Percentiles rank a stretch among this genome's conserved stretches.
phyloP scores from a whole-genome alignment of 2,888 invertebrate species.

The Nemotelus pantherinus region DNA sequence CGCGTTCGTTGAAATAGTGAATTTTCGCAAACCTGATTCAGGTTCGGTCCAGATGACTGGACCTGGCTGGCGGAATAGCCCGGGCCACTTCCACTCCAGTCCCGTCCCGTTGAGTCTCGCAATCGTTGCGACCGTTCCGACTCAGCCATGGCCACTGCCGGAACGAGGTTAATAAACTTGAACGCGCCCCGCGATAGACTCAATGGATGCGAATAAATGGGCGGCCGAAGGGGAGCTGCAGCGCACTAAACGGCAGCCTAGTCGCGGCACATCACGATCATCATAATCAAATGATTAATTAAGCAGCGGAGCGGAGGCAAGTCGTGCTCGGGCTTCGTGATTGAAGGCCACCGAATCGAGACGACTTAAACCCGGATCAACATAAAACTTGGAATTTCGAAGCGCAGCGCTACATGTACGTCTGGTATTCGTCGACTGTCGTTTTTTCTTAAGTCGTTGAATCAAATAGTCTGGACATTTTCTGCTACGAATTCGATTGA shows the following conservation, averaged over 20 bases:
- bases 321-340: neutral
- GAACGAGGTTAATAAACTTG: constrained; percentile 40
- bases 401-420: too few relatives aligned
- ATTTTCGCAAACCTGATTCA: constrained; percentile 35
- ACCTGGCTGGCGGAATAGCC: neutral
- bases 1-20: neutral
- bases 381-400: too few relatives aligned
- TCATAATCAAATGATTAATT: constrained; percentile 31
- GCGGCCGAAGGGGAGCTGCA: neutral
- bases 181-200: neutral
- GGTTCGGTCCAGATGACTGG: neutral
- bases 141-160: constrained; percentile 19
- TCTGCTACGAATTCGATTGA: too few relatives aligned
- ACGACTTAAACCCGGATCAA: too few relatives aligned
- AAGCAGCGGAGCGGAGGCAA: neutral
- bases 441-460: too few relatives aligned
- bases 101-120: neutral
- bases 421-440: too few relatives aligned
- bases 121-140: neutral
- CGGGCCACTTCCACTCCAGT: constrained; percentile 1
- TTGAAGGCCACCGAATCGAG: neutral
- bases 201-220: neutral
- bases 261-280: neutral
- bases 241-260: neutral
- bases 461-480: too few relatives aligned